Evolutionary conservation across 2,888 invertebrate species (phyloP).

Genomic region (Trichogramma evanescens): DNA sequence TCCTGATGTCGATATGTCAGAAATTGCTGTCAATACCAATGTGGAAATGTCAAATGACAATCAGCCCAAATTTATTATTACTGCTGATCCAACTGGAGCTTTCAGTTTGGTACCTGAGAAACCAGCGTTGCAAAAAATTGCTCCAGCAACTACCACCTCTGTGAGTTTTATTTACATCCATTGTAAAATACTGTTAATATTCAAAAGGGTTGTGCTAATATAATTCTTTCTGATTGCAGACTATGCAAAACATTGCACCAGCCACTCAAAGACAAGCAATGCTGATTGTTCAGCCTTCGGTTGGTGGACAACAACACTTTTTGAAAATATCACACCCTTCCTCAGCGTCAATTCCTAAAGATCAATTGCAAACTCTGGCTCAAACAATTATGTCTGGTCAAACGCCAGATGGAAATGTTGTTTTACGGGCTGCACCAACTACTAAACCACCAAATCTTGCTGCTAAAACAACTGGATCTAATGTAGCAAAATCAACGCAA

Average conservation of each 20-base stretch:
- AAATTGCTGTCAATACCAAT: conserved; percentile 24
- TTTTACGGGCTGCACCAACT: conserved; percentile 35
- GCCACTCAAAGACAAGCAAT: conserved; percentile 43
- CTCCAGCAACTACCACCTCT: conserved; percentile 11
- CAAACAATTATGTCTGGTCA: conserved; percentile 45
- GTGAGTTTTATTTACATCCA: no score
- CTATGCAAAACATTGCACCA: conserved; percentile 35
- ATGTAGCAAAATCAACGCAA: conserved; percentile 37
- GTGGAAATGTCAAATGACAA: conserved; percentile 24
- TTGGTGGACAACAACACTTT: conserved; percentile 44
- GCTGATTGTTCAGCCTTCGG: conserved; percentile 44
- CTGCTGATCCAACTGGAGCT: conserved; percentile 33
- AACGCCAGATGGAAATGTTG: conserved; percentile 44
- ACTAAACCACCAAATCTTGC: conserved; percentile 38
- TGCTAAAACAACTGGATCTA: conserved; percentile 37
- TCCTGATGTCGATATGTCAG: conserved; percentile 42
- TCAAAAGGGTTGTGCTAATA: neutral
- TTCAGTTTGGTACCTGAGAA: conserved; percentile 21
- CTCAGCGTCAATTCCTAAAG: conserved; percentile 34
- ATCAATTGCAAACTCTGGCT: conserved; percentile 43
- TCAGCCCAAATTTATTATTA: conserved; percentile 38
- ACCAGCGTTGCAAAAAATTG: conserved; percentile 41
- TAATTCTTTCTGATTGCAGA: conserved; percentile 28
- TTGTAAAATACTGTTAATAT: no score
- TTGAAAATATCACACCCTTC: conserved; percentile 46